Percentiles rank a stretch among this genome's conserved stretches.
Evolutionary conservation across 2,797 vertebrate genomes (phyloP).

Genomic region (Miichthys miiuy): DNA sequence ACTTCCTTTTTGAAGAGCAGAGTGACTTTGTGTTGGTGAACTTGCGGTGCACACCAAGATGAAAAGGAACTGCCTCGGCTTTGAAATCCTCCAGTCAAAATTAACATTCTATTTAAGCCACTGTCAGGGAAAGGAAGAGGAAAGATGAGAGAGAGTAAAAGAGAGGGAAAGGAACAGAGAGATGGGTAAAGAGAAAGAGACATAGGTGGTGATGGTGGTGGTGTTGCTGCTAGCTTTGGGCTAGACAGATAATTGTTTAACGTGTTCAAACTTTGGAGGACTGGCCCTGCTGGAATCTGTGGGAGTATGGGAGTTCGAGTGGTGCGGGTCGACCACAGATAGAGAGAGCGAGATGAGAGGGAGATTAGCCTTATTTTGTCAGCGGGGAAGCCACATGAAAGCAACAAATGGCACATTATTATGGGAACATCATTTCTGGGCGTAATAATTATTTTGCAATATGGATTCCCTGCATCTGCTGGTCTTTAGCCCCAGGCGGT

Average conservation of each 20-base stretch:
- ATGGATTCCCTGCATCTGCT: slow-evolving; percentile 78
- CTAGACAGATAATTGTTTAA: slow-evolving; percentile 88
- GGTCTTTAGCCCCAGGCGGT: slow-evolving; percentile 68
- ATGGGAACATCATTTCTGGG: slow-evolving; percentile 82
- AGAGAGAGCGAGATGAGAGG: slow-evolving; percentile 69
- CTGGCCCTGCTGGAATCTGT: slow-evolving; percentile 85
- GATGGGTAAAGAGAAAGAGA: slow-evolving; percentile 21
- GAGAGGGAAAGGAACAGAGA: slow-evolving; percentile 49
- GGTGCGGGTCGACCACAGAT: slow-evolving; percentile 59
- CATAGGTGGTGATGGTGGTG: slow-evolving; percentile 29
- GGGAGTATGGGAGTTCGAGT: slow-evolving; percentile 71
- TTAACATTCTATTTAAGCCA: slow-evolving; percentile 86
- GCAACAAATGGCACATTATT: slow-evolving; percentile 84
- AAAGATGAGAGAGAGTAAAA: slow-evolving; percentile 70
- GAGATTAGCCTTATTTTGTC: slow-evolving; percentile 85
- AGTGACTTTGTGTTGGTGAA: slow-evolving; percentile 82
- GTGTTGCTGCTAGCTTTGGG: slow-evolving; percentile 74
- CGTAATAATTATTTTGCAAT: slow-evolving; percentile 83
- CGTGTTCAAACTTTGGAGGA: slow-evolving; percentile 85
- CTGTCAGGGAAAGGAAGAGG: slow-evolving; percentile 73
- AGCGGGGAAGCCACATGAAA: slow-evolving; percentile 86
- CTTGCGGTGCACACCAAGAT: slow-evolving; percentile 79
- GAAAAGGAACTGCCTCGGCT: slow-evolving; percentile 78
- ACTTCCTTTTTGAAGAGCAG: slow-evolving; percentile 74
- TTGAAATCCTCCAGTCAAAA: slow-evolving; percentile 85